These are phyloP conservation scores for Cyclina sinensis DNA, from an alignment of 1,140 invertebrate species.

Conservation along the genomic window DNA sequence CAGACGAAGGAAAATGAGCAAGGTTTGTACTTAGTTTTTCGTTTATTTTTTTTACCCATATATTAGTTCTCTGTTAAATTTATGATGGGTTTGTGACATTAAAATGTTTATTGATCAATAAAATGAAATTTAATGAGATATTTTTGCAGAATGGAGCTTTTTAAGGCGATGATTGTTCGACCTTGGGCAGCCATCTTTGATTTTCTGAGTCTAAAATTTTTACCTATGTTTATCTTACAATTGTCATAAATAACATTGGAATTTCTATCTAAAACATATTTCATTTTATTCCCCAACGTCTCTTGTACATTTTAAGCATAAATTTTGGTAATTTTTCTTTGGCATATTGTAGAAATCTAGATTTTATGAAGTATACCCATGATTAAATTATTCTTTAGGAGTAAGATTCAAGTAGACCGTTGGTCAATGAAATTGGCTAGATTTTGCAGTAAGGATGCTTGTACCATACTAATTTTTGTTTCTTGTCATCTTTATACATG, in stretches of 20 bases:
- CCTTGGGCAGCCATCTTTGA: conserved; percentile 67
- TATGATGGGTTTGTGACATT: background rate
- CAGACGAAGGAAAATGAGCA: conserved; percentile 64
- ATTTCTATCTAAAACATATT: too few species aligned
- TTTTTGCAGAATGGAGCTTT: background rate
- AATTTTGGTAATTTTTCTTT: background rate
- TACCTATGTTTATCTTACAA: background rate
- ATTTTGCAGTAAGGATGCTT: background rate
- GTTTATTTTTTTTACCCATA: background rate
- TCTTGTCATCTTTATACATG: background rate
- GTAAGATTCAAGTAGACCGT: background rate
- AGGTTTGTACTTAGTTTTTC: conserved; percentile 57
- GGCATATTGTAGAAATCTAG: background rate
- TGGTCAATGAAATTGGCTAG: background rate
- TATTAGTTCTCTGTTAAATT: background rate
- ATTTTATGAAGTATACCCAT: conserved; percentile 37
- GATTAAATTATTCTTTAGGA: background rate
- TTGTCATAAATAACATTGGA: too few species aligned
- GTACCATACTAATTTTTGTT: conserved; percentile 51
- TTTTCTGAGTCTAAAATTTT: conserved; percentile 11
- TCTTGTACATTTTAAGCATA: background rate
- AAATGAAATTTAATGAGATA: background rate
- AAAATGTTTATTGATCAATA: background rate
- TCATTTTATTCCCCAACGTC: background rate
- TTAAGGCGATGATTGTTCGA: conserved; percentile 2